These are phyloP conservation scores for Elymnias hypermnestra DNA, from an alignment of 1,140 invertebrate species.

Conservation along the genomic window DNA sequence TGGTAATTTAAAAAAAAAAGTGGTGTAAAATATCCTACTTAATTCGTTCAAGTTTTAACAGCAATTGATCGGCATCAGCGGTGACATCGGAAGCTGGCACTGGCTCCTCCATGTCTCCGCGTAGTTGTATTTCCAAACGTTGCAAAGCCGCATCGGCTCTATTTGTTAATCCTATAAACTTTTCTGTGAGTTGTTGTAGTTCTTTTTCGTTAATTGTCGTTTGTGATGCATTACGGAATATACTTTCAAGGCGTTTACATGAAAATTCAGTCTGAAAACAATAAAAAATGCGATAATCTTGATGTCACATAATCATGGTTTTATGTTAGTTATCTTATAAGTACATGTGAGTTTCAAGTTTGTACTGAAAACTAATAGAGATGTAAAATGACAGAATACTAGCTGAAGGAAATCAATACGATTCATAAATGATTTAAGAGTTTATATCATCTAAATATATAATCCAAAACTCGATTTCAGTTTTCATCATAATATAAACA, in stretches of 20 bases:
- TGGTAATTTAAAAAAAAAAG: no score
- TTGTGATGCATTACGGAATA: constrained; percentile 50
- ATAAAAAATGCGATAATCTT: no score
- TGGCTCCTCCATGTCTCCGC: constrained; percentile 33
- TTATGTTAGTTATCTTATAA: no score
- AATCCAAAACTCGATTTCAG: no score
- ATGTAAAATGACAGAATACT: no score
- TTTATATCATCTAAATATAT: no score
- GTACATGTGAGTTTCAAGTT: no score
- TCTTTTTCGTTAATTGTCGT: constrained; percentile 52
- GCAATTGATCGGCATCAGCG: constrained; percentile 46
- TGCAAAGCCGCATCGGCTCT: constrained; percentile 60
- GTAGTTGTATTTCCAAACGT: constrained; percentile 39
- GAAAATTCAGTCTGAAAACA: constrained; percentile 46
- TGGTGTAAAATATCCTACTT: constrained; percentile 38
- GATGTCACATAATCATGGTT: no score
- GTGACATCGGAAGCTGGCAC: constrained; percentile 40
- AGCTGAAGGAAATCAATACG: no score
- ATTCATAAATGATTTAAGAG: no score
- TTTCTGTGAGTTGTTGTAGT: constrained; percentile 61
- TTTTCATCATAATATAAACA: no score
- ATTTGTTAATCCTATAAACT: constrained; percentile 62
- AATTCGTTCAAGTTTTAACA: constrained; percentile 50
- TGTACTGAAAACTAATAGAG: no score
- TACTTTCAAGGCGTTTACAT: constrained; percentile 51